Percentiles rank a stretch among this genome's conserved stretches.
phyloP scores from a whole-genome alignment of 1,140 invertebrate genomes.

The Galendromus occidentalis region DNA sequence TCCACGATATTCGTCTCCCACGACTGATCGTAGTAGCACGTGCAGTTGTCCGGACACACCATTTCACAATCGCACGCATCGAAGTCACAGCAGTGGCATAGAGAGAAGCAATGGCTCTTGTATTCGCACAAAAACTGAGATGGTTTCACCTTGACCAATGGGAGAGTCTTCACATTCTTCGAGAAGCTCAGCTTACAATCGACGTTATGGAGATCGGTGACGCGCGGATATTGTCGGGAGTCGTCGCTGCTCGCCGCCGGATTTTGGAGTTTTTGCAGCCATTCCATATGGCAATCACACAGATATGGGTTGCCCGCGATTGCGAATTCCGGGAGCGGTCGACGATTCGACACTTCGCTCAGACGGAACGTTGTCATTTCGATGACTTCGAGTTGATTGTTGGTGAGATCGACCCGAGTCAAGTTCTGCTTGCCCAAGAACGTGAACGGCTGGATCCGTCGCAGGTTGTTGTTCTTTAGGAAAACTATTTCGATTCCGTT shows the following conservation, averaged over 20 bases:
- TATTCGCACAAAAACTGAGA: constrained; percentile 79
- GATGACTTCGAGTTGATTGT: constrained; percentile 58
- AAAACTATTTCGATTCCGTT: constrained; percentile 55
- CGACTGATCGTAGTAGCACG: constrained; percentile 77
- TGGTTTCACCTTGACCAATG: constrained; percentile 55
- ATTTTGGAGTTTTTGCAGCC: constrained; percentile 56
- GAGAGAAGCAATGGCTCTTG: constrained; percentile 71
- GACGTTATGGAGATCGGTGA: constrained; percentile 74
- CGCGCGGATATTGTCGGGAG: constrained; percentile 56
- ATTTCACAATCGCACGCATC: constrained; percentile 87
- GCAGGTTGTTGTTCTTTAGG: constrained; percentile 59
- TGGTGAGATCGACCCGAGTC: constrained; percentile 58
- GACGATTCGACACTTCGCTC: constrained; percentile 38
- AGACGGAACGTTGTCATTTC: constrained; percentile 54
- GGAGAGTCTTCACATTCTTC: constrained; percentile 39
- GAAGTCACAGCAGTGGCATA: constrained; percentile 84
- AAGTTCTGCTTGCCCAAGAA: constrained; percentile 62
- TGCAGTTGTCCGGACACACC: constrained; percentile 79
- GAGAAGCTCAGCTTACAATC: constrained; percentile 66
- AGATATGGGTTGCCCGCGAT: constrained; percentile 67
- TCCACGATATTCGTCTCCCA: constrained; percentile 84
- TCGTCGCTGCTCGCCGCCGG: constrained; percentile 37
- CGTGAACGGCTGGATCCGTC: constrained; percentile 51
- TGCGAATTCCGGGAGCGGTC: constrained; percentile 56
- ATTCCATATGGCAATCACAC: constrained; percentile 73